Conservation (phyloP, 2,888 invertebrate genomes). For the Drosophila kambysellisi region DNA sequence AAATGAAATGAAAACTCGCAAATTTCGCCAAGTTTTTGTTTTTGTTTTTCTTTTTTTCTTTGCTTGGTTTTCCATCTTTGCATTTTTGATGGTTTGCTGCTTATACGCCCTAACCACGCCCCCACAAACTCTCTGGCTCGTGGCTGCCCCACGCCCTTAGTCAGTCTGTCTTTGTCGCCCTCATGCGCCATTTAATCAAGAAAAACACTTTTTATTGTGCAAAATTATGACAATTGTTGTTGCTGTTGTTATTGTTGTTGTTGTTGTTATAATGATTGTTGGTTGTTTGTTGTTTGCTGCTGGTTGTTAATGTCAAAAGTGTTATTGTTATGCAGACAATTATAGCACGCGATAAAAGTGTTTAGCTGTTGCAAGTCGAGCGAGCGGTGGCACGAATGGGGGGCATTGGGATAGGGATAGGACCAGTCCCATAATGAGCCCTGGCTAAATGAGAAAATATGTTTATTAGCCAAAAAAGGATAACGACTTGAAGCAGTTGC, state of each 20-base stretch:
- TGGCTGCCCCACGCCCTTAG: background rate
- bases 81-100: slow-evolving; percentile 17
- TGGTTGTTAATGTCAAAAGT: slow-evolving; percentile 75
- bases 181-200: slow-evolving; percentile 72
- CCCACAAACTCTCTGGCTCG: background rate
- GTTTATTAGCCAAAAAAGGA: slow-evolving; percentile 68
- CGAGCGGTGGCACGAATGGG: background rate
- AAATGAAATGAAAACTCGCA: slow-evolving; percentile 44
- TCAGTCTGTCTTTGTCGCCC: slow-evolving; percentile 1
- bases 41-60: background rate
- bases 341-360: slow-evolving; percentile 76
- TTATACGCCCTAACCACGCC: background rate
- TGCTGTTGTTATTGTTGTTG: slow-evolving; percentile 37
- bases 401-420: background rate
- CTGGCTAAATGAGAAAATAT: slow-evolving; percentile 68
- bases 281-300: slow-evolving; percentile 37
- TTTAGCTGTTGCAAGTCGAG: slow-evolving; percentile 38
- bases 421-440: slow-evolving; percentile 47
- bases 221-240: slow-evolving; percentile 72
- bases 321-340: slow-evolving; percentile 80
- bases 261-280: slow-evolving; percentile 36
- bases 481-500: slow-evolving; percentile 23
- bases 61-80: slow-evolving; percentile 26
- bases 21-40: slow-evolving; percentile 56
- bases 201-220: slow-evolving; percentile 80